A percentile compares a stretch with the other conserved stretches of the same genome.
These are phyloP conservation scores for Hemichromis elongatus DNA, from an alignment of 2,113 vertebrate species.

Conservation along the genomic window DNA sequence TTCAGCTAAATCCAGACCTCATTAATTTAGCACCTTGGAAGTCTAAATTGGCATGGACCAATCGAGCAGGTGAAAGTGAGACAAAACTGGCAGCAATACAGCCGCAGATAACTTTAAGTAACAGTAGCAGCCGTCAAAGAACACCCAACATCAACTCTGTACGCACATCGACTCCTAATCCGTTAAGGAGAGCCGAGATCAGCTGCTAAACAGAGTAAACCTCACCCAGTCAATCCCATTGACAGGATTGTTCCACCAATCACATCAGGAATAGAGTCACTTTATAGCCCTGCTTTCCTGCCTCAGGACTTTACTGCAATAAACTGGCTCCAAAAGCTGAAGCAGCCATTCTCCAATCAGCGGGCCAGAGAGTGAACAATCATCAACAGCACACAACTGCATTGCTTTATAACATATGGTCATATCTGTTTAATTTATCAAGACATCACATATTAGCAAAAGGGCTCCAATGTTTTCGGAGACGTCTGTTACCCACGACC, in stretches of 20 bases:
- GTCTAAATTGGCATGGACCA: neutral
- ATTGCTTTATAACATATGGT: neutral
- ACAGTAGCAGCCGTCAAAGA: neutral
- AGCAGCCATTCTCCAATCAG: neutral
- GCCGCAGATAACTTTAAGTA: neutral
- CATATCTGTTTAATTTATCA: too few relatives aligned
- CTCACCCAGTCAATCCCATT: slow-evolving; percentile 34
- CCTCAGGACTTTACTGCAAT: neutral
- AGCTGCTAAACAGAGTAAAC: slow-evolving; percentile 51
- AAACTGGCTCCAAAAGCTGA: neutral
- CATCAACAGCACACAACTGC: neutral
- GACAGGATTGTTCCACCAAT: neutral
- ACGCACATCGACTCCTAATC: slow-evolving; percentile 35
- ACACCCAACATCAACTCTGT: neutral
- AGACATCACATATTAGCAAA: too few relatives aligned
- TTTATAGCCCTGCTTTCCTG: neutral
- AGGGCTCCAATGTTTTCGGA: too few relatives aligned
- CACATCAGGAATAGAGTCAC: slow-evolving; percentile 11
- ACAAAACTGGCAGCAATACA: neutral
- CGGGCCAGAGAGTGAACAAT: neutral
- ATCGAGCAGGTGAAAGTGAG: neutral
- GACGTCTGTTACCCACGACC: too few relatives aligned
- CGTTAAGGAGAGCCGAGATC: slow-evolving; percentile 34
- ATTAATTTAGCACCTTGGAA: neutral
- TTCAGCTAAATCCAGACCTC: slow-evolving; percentile 4